These are phyloP conservation scores for Rhinopithecus roxellana DNA, from an alignment of 2,113 vertebrate species.

Conservation along the genomic window DNA sequence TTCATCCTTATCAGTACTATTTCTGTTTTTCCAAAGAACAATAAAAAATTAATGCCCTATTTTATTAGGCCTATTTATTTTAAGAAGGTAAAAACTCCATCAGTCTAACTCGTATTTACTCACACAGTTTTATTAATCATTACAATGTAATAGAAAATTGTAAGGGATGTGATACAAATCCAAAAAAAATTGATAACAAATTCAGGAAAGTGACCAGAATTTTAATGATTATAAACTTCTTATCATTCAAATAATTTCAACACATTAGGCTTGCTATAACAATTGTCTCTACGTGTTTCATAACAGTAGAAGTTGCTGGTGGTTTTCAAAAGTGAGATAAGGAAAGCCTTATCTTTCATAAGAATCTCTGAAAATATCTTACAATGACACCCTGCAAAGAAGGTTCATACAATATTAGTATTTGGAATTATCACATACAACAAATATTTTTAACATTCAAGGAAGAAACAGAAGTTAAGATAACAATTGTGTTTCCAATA, in stretches of 20 bases:
- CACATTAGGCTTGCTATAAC: neutral
- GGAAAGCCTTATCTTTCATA: neutral
- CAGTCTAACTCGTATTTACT: neutral
- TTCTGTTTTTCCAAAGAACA: constrained; percentile 7
- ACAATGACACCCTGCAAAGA: neutral
- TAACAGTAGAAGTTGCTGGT: neutral
- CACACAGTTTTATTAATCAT: neutral
- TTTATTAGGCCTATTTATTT: neutral
- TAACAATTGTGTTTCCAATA: constrained; percentile 43
- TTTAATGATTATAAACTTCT: constrained; percentile 3
- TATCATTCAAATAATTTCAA: neutral
- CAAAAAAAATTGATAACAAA: neutral
- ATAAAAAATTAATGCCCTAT: neutral
- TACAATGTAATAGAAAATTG: neutral
- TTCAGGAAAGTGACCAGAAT: neutral
- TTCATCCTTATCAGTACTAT: neutral
- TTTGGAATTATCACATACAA: neutral
- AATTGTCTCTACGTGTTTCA: neutral
- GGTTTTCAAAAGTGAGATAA: neutral
- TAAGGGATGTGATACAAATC: neutral
- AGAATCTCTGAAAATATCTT: constrained; percentile 12
- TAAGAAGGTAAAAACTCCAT: neutral
- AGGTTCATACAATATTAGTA: neutral
- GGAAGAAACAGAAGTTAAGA: constrained; percentile 63
- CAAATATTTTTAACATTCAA: constrained; percentile 36